Evolutionary conservation across 1,140 invertebrate species (phyloP).

Genomic region (Lucilia cuprina): DNA sequence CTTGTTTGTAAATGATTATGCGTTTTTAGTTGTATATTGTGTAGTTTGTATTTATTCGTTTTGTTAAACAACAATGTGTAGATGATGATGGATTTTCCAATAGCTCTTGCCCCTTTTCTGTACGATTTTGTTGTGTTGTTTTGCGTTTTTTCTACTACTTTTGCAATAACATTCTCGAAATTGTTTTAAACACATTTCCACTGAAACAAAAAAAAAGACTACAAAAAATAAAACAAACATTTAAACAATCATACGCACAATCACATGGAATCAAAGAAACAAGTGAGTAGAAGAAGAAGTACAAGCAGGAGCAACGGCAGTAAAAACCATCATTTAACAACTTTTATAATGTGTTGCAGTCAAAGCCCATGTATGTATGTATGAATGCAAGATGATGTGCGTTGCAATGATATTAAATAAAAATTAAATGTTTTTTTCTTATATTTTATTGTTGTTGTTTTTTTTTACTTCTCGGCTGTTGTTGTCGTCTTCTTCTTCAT

Average conservation of each 20-base stretch:
- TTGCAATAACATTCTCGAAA: slow-evolving; percentile 34
- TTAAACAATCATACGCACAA: slow-evolving; percentile 16
- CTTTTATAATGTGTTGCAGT: slow-evolving; percentile 17
- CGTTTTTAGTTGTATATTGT: slow-evolving; percentile 9
- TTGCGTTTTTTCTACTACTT: neutral
- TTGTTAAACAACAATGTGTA: slow-evolving; percentile 8
- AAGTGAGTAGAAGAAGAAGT: neutral
- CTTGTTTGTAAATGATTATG: slow-evolving; percentile 3
- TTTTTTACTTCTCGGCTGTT: neutral
- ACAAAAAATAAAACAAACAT: neutral
- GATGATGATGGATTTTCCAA: slow-evolving; percentile 27
- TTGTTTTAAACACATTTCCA: slow-evolving; percentile 39
- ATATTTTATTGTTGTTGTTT: neutral
- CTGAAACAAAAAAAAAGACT: slow-evolving; percentile 25
- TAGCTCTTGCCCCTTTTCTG: slow-evolving; percentile 26
- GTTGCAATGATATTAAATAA: slow-evolving; percentile 31
- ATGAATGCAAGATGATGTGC: neutral
- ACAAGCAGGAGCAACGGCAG: neutral
- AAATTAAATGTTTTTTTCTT: slow-evolving; percentile 19
- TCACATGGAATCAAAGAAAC: slow-evolving; percentile 1
- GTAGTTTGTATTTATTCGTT: neutral
- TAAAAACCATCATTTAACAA: slow-evolving; percentile 21
- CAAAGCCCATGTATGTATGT: no score
- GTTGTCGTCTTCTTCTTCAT: neutral
- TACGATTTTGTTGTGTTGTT: neutral